Evolutionary conservation across 1,140 invertebrate species (phyloP).

Genomic region (Sarcophaga peregrina): DNA sequence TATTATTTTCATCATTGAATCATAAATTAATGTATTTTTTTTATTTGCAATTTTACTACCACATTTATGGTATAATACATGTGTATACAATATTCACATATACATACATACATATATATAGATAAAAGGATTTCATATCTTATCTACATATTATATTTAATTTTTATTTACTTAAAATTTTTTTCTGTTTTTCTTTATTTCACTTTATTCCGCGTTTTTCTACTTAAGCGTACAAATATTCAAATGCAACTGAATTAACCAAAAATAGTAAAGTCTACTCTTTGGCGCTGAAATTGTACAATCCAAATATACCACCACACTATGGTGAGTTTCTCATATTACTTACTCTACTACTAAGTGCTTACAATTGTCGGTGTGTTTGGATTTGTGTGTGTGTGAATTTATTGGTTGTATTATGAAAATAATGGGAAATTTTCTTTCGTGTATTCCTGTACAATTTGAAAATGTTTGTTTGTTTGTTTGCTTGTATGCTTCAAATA

Average conservation of each 20-base stretch:
- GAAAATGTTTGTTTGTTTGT: background rate
- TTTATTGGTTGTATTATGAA: slow-evolving; percentile 9
- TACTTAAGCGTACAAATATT: background rate
- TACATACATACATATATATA: no score
- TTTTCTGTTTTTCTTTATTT: background rate
- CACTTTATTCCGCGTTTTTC: slow-evolving; percentile 27
- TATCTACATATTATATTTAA: slow-evolving; percentile 14
- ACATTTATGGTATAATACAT: no score
- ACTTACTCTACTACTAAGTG: background rate
- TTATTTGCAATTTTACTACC: no score
- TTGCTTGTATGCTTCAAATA: background rate
- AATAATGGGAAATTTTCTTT: slow-evolving; percentile 28
- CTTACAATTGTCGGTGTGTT: background rate
- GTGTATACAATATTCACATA: no score
- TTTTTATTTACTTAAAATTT: background rate
- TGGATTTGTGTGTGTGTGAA: slow-evolving; percentile 22
- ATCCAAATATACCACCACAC: background rate
- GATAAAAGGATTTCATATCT: no score
- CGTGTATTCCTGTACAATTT: background rate
- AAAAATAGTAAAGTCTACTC: slow-evolving; percentile 18
- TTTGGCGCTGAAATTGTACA: slow-evolving; percentile 28
- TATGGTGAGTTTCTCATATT: background rate
- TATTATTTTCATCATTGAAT: no score
- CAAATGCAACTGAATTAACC: slow-evolving; percentile 29
- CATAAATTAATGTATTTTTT: no score